Base-by-base conservation (phyloP, 1,140 invertebrate species). In the Drosophila pandora region DNA sequence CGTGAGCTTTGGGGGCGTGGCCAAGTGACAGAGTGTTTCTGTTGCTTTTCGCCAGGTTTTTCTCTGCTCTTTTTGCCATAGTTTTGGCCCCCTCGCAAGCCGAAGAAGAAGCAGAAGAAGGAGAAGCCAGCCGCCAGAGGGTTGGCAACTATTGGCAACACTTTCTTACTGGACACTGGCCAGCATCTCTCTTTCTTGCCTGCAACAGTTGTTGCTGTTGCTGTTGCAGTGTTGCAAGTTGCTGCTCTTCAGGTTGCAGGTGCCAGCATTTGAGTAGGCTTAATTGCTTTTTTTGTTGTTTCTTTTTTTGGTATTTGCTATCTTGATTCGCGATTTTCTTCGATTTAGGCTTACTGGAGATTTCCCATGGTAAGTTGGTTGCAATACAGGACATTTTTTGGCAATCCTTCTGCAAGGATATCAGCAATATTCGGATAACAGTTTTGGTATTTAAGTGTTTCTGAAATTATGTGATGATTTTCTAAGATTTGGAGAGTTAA, bases 121-220 rank as follows among this genome's bases (percentile, higher is more conserved):
- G 53, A 30, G 43, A 23, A 47, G 43, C 10, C 34, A 13, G 41
- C 41, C 41, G 58, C 50, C 60, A 74, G 70, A 53, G 79, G 79
- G 79, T 82, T 82, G 79, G 75, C 62, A 75, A 84, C 80, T 84
- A 76, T 76, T 79, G 39, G 76, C 76, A 83, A 79, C 80, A 83
- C 77, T 83, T 82, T 83, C 80, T 83, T 83, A 84, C 80, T 79
- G 80, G 80, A 76, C 80, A 75, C 52, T 65, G 45, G 56, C 57
- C 64, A 60, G 59, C 62, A 45, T 60, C 76, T 80, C 81, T 80
- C 81, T 80, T 85, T 84, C 79, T 79, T 78, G 39, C 60, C 39
- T 73, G 17, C 25, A 37, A 50, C 7, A 25, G 23, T 43, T 45
- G 25, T 47, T 30, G 37, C 17, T n/a, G n/a, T 25, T 28, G 23